Conservation (phyloP, 2,113 vertebrate genomes). For the Tenrec ecaudatus region DNA sequence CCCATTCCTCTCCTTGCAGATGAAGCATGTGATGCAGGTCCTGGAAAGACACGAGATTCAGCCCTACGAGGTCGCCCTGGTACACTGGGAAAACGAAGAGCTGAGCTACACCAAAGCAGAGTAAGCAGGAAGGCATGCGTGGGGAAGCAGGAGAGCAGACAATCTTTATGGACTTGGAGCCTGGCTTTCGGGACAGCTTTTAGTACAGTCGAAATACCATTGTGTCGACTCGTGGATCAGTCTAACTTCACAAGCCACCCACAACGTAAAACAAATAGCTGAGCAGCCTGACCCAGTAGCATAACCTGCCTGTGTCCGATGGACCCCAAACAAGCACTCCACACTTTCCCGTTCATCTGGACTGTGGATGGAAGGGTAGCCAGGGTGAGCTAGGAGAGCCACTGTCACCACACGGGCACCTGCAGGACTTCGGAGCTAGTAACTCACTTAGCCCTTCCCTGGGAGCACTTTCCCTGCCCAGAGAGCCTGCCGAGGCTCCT, state of each 20-base stretch:
- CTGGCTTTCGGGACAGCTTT: neutral
- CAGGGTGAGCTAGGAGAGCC: neutral
- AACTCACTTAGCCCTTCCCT: no score
- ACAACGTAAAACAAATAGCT: neutral
- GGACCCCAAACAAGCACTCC: neutral
- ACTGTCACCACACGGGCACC: no score
- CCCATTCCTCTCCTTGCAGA: conserved; percentile 82
- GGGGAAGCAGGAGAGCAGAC: neutral
- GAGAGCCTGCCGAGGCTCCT: no score
- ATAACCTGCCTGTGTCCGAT: neutral
- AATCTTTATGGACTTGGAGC: neutral
- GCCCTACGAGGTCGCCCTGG: conserved; percentile 95
- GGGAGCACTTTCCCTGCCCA: no score
- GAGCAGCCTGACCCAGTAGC: neutral
- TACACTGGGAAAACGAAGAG: conserved; percentile 99
- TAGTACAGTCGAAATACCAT: neutral
- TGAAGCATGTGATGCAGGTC: conserved; percentile 92
- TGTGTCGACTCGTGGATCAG: neutral
- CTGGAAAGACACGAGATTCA: conserved; percentile 96
- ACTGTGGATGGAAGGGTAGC: neutral
- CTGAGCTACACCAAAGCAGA: conserved; percentile 93
- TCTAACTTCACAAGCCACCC: neutral
- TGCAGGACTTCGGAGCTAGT: no score
- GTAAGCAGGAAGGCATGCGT: conserved; percentile 85
- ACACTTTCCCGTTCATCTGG: neutral